Evolutionary conservation across 2,888 invertebrate species (phyloP), one percentile per base, ranked within the genome.

Genomic region (Malacosoma neustria): DNA sequence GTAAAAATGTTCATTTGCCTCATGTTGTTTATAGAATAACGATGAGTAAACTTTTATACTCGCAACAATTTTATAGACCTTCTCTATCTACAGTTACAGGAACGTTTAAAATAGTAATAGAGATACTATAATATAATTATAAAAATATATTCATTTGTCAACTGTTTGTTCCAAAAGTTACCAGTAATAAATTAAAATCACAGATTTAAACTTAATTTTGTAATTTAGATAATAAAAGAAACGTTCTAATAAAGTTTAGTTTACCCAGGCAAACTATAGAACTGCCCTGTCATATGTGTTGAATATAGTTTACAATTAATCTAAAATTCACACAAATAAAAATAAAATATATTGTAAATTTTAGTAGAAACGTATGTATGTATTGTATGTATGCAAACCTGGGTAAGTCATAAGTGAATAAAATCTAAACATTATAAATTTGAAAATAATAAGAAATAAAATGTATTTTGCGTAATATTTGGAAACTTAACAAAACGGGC

Each of bases 21-120:
- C 9, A 33, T 12, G 11, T 12, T 22, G 13, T 38, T 32, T 54
- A 46, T 43, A 50, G 48, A 48, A 45, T 39, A 36, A 37, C 30
- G 49, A 51, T 50, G 22, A 53, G 54, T 45, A 49, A 42, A 55
- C 47, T 46, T 61, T 63, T 57, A 68, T 62, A 73, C 63, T 75
- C 69, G 72, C 72, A 75, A 75, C 76, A 73, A 65, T 62, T 57
- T 66, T 72, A 81, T 81, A 82, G 80, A 82, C n/a, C n/a, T n/a
- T n/a, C n/a, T 82, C 82, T 84, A 82, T 75, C 72, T 82, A 76
- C 72, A 76, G 69, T 74, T 81, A 77, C 62, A 84, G 84, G 84
- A 84, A 84, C 84, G 80, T 79, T 80, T 69, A 71, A 45, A 69
- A 69, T 71, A 79, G 71, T 72, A 74, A 73, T 73, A 74, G 71